phyloP scores from a whole-genome alignment of 2,113 vertebrate genomes.

The Burhinus bistriatus region DNA sequence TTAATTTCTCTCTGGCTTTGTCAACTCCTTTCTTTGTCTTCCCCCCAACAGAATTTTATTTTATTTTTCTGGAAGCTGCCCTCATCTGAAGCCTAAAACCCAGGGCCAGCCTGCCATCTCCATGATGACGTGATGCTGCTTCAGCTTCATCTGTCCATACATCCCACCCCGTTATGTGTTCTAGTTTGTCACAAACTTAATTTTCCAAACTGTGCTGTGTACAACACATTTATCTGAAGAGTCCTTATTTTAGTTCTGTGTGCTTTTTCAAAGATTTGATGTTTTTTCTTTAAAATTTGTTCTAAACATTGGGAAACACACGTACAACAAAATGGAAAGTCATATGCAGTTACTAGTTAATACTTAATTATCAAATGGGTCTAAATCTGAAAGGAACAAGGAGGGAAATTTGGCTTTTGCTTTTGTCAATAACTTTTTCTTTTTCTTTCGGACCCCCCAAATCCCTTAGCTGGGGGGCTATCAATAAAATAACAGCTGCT shows the following conservation, averaged over 20 bases:
- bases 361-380: not conserved
- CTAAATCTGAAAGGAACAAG: not conserved
- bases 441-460: not conserved
- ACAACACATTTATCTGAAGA: not conserved
- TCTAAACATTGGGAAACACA: not conserved
- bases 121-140: not conserved
- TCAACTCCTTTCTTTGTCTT: not conserved
- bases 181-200: not conserved
- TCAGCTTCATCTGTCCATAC: not conserved
- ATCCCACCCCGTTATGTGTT: rapidly evolving
- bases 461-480: not conserved
- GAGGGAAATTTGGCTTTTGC: not conserved
- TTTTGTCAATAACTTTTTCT: not conserved
- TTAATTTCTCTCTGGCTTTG: not conserved
- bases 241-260: not conserved
- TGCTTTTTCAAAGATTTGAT: not conserved
- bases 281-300: not conserved
- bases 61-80: not conserved
- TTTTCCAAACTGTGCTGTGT: not conserved
- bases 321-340: not conserved
- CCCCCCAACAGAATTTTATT: not conserved
- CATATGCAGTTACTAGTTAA: not conserved
- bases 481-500: not conserved
- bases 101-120: not conserved
- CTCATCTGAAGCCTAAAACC: not conserved